Base-by-base conservation (phyloP, 2,888 invertebrate genomes). In the Fragum sueziense region DNA sequence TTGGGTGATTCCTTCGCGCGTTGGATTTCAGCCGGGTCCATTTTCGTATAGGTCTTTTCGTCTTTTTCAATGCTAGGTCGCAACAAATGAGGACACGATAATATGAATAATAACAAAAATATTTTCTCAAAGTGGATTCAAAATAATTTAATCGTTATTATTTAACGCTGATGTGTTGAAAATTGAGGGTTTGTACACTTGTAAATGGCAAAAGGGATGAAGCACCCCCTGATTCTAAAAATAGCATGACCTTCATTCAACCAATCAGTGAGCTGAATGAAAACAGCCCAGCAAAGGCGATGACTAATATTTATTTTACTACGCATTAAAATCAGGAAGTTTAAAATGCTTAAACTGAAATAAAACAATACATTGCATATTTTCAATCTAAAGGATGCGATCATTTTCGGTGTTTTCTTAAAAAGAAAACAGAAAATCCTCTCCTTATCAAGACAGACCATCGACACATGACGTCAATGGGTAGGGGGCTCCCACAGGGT, bases 181-280 rank as follows among this genome's bases (percentile, higher is more conserved):
- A n/a, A n/a, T n/a, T n/a, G n/a, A n/a, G n/a, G n/a, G n/a, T n/a
- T n/a, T n/a, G n/a, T n/a, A n/a, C n/a, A n/a, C n/a, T n/a, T n/a
- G n/a, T n/a, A n/a, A n/a, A n/a, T n/a, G n/a, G n/a, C n/a, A n/a
- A n/a, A n/a, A n/a, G n/a, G n/a, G n/a, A n/a, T n/a, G n/a, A n/a
- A n/a, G n/a, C 25, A 41, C 34, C 27, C 41, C 41, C 65, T 27
- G n/a, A 14, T 25, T 41, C n/a, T 25, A 3, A 65, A 65, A 37
- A 65, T 65, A 65, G 65, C 37, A 65, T 33, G 37, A 4, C 70
- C 20, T 22, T 20, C 7, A 17, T 34, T 57, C 57, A 31, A 34
- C 73, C 73, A 73, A 73, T 73, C 65, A 73, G 31, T 14, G 65
- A 52, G 65, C 52, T 65, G 27, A 17, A 54, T 47, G 37, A 33